Evolutionary conservation across 1,140 invertebrate species (phyloP), one percentile per base, ranked within the genome.

Genomic region (Artemia franciscana): DNA sequence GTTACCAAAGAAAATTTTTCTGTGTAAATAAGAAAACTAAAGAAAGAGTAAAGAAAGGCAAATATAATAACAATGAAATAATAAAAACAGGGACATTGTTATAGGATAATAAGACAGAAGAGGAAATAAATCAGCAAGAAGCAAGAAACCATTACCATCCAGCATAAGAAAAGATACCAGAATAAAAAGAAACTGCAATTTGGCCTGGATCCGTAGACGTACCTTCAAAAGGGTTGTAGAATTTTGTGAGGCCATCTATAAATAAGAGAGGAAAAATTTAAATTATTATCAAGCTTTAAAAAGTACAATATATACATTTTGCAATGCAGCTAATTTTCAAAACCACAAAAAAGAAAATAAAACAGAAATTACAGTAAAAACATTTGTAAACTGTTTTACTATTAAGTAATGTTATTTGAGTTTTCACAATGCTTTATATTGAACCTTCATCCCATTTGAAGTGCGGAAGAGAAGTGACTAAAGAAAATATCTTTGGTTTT

Each of bases 111-210:
- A 61, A 66, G n/a, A 64, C 30, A 64, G 62, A 28, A 15, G 59
- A 57, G 21, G 5, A 21, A 58, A 65, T 26, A n/a, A 3, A 61
- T 60, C 24, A 62, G 21, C 24, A 58, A 56, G 2, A 65, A 12
- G 26, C 60, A 60, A 26, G 21, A 69, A 58, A 58, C 63, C 69
- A 72, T 73, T 78, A 84, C 89, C 90, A 97, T 65, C 93, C 93
- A 61, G 91, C 91, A 73, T 95, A 97, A 0, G 91, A 92, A 74
- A 95, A 97, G 67, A 97, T 84, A 66, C 91, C 92, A 0, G 88
- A 89, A 73, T 96, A 97, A 71, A 97, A 87, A 3, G 88, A 88
- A 26, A 93, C 78, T 0, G 91, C 87, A 69, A 93, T 82, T 71
- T 85, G 83, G 56, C 88, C 86, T 4, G 88, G 81, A 71, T 87